Evolutionary conservation across 2,888 invertebrate genomes (phyloP), one percentile per base, ranked within the genome.

Genomic region (Ornithoptera priamus): DNA sequence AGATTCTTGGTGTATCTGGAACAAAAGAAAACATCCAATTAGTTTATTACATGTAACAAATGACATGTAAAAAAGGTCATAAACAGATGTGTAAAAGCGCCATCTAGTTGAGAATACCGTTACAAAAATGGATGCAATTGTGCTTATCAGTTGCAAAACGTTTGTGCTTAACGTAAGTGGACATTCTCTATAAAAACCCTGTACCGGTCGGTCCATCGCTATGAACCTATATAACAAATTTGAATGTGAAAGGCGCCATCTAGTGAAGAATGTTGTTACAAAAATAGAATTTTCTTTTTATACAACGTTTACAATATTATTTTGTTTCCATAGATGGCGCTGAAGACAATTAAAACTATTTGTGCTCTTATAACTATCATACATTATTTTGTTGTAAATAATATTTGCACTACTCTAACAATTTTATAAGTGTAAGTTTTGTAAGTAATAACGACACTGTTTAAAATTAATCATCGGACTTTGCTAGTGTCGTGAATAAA

Each of bases 1-100:
- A 15, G 60, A 70, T 59, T 60, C 71, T 78, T 77, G 76, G 70
- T 77, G 73, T 73, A 86, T 86, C 92, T 92, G 92, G 69, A 92
- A 92, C 90, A 92, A 92, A 74, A 72, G 71, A 79, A 80, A 81
- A 61, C 53, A 60, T 17, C 67, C 62, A 62, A 65, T 59, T 69
- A 67, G 58, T 53, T 22, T n/a, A n/a, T n/a, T n/a, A n/a, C n/a
- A 10, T 22, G n/a, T n/a, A 8, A 58, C 22, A 24, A 58, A 39
- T 8, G 8, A 7, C 6, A 39, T 59, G 18, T 30, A 30, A 30
- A 30, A 30, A 30, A 30, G 2, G 30, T 30, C 30, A 30, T 30
- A 30, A 30, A 30, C 30, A 30, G 30, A 30, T 30, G 24, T 6
- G 18, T 61, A 39, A 61, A 17, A 53, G 53, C 62, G 62, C 53